These are phyloP conservation scores for Volucella zonaria DNA, from an alignment of 2,888 invertebrate genomes.

Conservation along the genomic window DNA sequence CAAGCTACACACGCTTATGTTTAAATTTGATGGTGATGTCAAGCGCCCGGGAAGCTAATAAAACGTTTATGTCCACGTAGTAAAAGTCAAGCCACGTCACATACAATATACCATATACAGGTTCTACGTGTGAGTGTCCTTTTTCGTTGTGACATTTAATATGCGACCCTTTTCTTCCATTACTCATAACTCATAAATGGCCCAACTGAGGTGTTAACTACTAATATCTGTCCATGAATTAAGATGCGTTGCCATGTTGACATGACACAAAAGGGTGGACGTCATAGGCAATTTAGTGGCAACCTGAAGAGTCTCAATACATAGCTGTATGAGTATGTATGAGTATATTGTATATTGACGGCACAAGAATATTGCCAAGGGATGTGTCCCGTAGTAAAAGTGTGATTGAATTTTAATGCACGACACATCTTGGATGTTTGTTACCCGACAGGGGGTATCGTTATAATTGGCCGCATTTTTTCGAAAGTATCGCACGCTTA, in stretches of 20 bases:
- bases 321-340: not conserved
- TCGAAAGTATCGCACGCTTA: slow-evolving; percentile 21
- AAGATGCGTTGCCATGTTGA: slow-evolving; percentile 31
- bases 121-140: slow-evolving; percentile 15
- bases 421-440: slow-evolving; percentile 44
- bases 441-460: slow-evolving; percentile 5
- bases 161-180: slow-evolving; percentile 34
- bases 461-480: slow-evolving; percentile 30
- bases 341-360: too few relatives aligned
- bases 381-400: slow-evolving; percentile 24
- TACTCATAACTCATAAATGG: slow-evolving; percentile 34
- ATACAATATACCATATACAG: not conserved
- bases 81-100: slow-evolving; percentile 33
- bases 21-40: slow-evolving; percentile 75
- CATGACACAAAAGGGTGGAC: not conserved
- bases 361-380: slow-evolving; percentile 29
- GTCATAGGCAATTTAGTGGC: slow-evolving; percentile 20
- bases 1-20: slow-evolving; percentile 33
- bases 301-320: slow-evolving; percentile 16
- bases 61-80: slow-evolving; percentile 46
- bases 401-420: slow-evolving; percentile 59
- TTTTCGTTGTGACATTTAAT: slow-evolving; percentile 48
- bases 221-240: slow-evolving; percentile 10
- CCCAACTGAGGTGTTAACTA: slow-evolving; percentile 38
- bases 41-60: slow-evolving; percentile 59